Evolutionary conservation across 2,797 vertebrate species (phyloP).

Genomic region (Acomys russatus): DNA sequence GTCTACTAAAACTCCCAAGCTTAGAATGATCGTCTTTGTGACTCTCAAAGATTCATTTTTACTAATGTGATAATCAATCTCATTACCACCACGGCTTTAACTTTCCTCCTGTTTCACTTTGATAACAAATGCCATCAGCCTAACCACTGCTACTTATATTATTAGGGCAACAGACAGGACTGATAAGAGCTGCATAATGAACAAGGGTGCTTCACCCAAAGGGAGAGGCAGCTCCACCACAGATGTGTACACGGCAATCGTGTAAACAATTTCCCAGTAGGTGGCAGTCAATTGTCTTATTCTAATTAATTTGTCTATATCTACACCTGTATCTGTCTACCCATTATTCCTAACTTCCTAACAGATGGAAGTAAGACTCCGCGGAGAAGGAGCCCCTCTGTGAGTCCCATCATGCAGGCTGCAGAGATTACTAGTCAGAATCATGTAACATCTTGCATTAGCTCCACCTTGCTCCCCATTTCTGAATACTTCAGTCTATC

Average conservation of each 20-base stretch:
- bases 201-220: neutral
- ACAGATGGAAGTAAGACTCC: slow-evolving; percentile 24
- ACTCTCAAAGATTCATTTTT: slow-evolving; percentile 17
- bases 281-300: slow-evolving; percentile 69
- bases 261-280: slow-evolving; percentile 59
- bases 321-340: neutral
- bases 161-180: neutral
- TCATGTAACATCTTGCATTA: neutral
- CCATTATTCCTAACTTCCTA: slow-evolving; percentile 54
- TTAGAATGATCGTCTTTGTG: slow-evolving; percentile 34
- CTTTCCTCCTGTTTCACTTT: neutral
- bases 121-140: neutral
- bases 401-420: slow-evolving; percentile 4
- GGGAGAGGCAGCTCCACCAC: neutral
- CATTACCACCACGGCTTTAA: neutral
- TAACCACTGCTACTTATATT: neutral
- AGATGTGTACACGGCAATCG: neutral
- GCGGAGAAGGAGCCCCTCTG: neutral
- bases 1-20: neutral
- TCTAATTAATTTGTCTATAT: slow-evolving; percentile 55
- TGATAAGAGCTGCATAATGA: neutral
- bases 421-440: neutral
- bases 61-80: neutral
- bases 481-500: neutral
- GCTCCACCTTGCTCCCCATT: slow-evolving; percentile 2